Conservation (phyloP, 1,140 invertebrate species). For the Solenopsis fugax region DNA sequence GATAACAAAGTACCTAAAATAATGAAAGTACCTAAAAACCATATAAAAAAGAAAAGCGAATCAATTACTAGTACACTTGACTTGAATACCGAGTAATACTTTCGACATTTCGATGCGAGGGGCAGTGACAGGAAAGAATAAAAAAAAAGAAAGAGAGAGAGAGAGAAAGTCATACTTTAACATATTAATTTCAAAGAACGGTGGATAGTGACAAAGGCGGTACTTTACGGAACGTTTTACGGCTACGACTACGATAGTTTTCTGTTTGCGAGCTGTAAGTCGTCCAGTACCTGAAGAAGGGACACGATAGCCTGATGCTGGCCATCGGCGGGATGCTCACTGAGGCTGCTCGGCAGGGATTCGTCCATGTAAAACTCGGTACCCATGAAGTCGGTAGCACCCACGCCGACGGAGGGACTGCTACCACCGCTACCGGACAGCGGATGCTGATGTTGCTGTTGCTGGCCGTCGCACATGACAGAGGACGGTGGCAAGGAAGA, state of each 20-base stretch:
- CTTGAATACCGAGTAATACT: conserved; percentile 15
- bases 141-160: not conserved
- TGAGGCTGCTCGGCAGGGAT: conserved; percentile 91
- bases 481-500: conserved; percentile 68
- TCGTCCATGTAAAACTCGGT: conserved; percentile 96
- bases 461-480: conserved; percentile 82
- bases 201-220: conserved; percentile 44
- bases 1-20: conserved; percentile 31
- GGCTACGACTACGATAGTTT: conserved; percentile 80
- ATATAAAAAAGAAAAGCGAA: conserved; percentile 57
- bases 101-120: not conserved
- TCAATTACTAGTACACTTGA: conserved; percentile 2
- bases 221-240: conserved; percentile 80
- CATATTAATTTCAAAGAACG: not conserved
- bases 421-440: conserved; percentile 80
- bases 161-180: conserved; percentile 21
- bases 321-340: conserved; percentile 88
- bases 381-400: conserved; percentile 89
- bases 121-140: not conserved
- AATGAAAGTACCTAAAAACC: conserved; percentile 71
- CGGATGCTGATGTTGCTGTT: conserved; percentile 74
- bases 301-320: conserved; percentile 90
- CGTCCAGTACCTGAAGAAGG: conserved; percentile 88
- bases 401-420: conserved; percentile 82
- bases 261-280: conserved; percentile 83